phyloP scores from a whole-genome alignment of 2,888 invertebrate species.

The Trichopria drosophilae region DNA sequence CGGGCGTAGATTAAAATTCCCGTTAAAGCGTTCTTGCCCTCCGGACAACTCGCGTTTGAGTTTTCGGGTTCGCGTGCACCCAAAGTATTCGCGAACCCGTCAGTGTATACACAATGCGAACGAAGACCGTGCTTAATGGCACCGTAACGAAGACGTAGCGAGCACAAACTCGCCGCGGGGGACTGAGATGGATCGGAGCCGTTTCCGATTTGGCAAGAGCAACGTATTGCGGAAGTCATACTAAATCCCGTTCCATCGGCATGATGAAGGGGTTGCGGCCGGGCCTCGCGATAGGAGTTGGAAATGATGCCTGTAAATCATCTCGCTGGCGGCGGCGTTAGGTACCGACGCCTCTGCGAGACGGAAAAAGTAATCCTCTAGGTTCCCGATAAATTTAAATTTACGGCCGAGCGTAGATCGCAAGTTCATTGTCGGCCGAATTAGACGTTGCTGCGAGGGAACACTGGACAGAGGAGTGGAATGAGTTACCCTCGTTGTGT shows the following conservation, averaged over 20 bases:
- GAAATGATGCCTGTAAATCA: slow-evolving; percentile 5
- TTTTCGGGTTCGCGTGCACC: slow-evolving; percentile 29
- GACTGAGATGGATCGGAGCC: slow-evolving; percentile 39
- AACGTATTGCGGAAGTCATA: slow-evolving; percentile 32
- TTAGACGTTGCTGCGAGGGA: too few relatives aligned
- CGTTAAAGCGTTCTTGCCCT: slow-evolving; percentile 30
- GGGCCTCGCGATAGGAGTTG: background rate
- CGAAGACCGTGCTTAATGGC: slow-evolving; percentile 14
- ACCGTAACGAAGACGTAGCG: slow-evolving; percentile 40
- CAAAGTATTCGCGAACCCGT: slow-evolving; percentile 27
- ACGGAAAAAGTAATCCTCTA: background rate
- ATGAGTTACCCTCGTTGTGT: too few relatives aligned
- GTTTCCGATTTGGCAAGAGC: slow-evolving; percentile 39
- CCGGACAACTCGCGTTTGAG: slow-evolving; percentile 28
- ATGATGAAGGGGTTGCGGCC: slow-evolving; percentile 9
- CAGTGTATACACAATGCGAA: too few relatives aligned
- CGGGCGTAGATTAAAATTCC: slow-evolving; percentile 42
- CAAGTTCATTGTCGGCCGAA: too few relatives aligned
- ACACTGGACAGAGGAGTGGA: too few relatives aligned
- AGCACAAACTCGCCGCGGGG: slow-evolving; percentile 33
- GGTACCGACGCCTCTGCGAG: background rate
- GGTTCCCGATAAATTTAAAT: slow-evolving; percentile 10
- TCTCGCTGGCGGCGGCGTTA: background rate
- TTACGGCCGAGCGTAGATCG: too few relatives aligned
- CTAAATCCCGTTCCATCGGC: slow-evolving; percentile 14